Percentiles rank a stretch among this genome's conserved stretches.
Evolutionary conservation across 1,140 invertebrate genomes (phyloP).

Genomic region (Zaprionus taronus): DNA sequence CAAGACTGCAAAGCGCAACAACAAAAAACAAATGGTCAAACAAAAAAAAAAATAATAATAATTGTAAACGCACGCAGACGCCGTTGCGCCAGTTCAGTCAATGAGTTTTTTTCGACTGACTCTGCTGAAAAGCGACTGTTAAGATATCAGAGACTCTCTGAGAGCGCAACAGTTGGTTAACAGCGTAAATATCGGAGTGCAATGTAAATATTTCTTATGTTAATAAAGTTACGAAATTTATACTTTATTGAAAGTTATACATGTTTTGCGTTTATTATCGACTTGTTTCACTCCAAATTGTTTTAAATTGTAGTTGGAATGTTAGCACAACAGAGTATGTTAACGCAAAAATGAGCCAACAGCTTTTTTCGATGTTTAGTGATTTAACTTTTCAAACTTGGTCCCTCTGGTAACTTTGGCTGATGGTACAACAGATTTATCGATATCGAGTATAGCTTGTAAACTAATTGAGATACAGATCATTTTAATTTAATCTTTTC

Average conservation of each 20-base stretch:
- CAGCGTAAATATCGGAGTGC: slow-evolving; percentile 5
- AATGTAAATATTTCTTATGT: not conserved
- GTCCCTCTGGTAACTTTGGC: not conserved
- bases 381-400: not conserved
- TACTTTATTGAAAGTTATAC: not conserved
- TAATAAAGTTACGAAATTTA: not conserved
- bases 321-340: slow-evolving; percentile 13
- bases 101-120: slow-evolving; percentile 47
- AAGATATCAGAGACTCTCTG: slow-evolving; percentile 27
- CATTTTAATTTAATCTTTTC: not conserved
- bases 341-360: slow-evolving; percentile 8
- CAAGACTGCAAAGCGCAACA: slow-evolving; percentile 36
- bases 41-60: slow-evolving; percentile 48
- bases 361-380: not conserved
- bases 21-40: slow-evolving; percentile 43
- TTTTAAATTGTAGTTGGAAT: not conserved
- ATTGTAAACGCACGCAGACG: slow-evolving; percentile 50
- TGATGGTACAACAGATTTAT: not conserved
- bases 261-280: not conserved
- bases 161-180: slow-evolving; percentile 52
- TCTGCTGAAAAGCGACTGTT: slow-evolving; percentile 27
- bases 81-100: slow-evolving; percentile 42
- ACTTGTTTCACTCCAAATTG: not conserved
- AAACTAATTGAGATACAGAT: not conserved
- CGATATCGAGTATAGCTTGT: not conserved